phyloP scores from a whole-genome alignment of 2,113 vertebrate species.

The Eudyptes chrysolophus region DNA sequence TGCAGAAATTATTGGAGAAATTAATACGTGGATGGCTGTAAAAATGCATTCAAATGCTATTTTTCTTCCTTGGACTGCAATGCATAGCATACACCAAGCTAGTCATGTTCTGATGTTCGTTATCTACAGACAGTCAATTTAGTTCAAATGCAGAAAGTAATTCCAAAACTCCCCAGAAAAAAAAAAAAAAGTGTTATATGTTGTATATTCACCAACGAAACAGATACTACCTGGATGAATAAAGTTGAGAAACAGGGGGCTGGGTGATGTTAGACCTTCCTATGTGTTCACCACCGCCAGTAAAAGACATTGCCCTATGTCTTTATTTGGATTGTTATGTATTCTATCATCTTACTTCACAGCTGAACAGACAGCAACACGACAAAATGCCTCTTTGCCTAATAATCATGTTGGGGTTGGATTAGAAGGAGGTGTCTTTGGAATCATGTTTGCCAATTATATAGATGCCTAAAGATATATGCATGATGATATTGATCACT shows the following conservation, averaged over 20 bases:
- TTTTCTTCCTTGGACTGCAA: not conserved
- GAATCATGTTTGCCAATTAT: not conserved
- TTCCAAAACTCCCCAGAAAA: not conserved
- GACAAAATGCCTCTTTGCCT: not conserved
- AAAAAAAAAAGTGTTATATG: rapidly evolving
- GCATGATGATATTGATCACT: not conserved
- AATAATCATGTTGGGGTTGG: not conserved
- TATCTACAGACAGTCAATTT: not conserved
- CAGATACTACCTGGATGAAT: not conserved
- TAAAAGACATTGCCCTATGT: not conserved
- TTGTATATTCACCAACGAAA: not conserved
- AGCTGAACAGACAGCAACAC: not conserved
- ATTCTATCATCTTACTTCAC: not conserved
- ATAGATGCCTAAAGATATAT: not conserved
- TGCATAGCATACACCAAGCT: not conserved
- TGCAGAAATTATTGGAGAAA: not conserved
- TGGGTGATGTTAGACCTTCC: not conserved
- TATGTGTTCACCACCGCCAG: not conserved
- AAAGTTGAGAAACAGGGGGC: not conserved
- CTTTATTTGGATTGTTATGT: not conserved
- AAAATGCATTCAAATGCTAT: not conserved
- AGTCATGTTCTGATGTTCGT: not conserved
- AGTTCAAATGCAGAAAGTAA: not conserved
- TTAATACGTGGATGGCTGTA: not conserved
- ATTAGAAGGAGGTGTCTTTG: not conserved